Evolutionary conservation across 2,113 vertebrate species (phyloP), one percentile per base, ranked within the genome.

Genomic region (Otolemur garnettii): DNA sequence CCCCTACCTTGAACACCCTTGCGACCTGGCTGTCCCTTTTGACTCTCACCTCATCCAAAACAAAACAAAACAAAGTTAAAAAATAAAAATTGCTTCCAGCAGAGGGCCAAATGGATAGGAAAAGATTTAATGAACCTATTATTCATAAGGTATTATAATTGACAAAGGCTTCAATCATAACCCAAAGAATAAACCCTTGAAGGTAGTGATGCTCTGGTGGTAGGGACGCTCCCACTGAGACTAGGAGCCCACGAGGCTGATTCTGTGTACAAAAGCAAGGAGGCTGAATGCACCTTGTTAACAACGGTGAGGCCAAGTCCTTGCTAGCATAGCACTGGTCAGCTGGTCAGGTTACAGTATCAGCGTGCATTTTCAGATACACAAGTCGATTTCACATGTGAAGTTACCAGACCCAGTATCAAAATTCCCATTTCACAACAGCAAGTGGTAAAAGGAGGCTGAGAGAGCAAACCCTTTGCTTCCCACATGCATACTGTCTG

Each of bases 221-320:
- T 17, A 30, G 35, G 2, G n/a, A 33, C 1, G 68, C 26, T 80
- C 2, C 18, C 2, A 0, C 15, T 0, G 4, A 53, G 26, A 24
- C 35, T 2, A 18, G 50, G n/a, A 18, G 4, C 12, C 45, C 68
- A 19, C 38, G 26, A 59, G 35, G 90, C 30, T n/a, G 26, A 80
- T 13, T 89, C 30, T 28, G 57, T 53, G 33, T 21, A 5, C 26
- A 38, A 50, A 33, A 77, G 68, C 2, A 19, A 53, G 69, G 26
- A 53, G 38, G 57, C 57, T 2, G 45, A 53, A 10, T 5, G 22
- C 1, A 7, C 38, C 38, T 60, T 42, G 75, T n/a, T 57, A 9
- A 38, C 1, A 9, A 38, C 1, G 21, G 14, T 5, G 3, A 33
- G 1, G 33, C 69, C 4, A 38, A 79, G 45, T 3, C 57, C 4